phyloP scores from a whole-genome alignment of 2,888 invertebrate species.

The Linnaemya tessellans region DNA sequence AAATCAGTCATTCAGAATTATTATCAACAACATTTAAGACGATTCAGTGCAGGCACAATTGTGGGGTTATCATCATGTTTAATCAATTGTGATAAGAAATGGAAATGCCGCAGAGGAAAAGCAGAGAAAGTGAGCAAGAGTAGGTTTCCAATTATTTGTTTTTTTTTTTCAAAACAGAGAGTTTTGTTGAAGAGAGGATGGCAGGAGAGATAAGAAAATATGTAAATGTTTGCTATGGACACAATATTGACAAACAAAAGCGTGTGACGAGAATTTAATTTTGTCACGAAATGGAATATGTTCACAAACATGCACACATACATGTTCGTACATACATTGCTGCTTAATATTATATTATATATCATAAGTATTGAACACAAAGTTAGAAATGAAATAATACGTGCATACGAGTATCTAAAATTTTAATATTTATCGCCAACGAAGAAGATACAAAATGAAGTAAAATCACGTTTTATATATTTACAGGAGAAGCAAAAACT shows the following conservation, averaged over 20 bases:
- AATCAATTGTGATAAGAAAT: conserved; percentile 44
- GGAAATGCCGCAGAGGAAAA: conserved; percentile 9
- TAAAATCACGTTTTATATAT: no score
- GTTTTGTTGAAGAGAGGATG: not conserved
- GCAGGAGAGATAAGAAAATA: not conserved
- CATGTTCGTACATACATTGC: no score
- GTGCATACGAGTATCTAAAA: no score
- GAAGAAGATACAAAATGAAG: no score
- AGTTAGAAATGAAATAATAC: no score
- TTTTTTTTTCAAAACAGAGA: not conserved
- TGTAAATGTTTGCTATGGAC: not conserved
- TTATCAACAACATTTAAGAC: conserved; percentile 1
- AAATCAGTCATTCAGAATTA: not conserved
- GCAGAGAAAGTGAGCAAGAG: conserved; percentile 3
- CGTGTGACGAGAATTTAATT: conserved; percentile 32
- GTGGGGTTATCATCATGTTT: conserved; percentile 9
- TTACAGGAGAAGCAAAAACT: no score
- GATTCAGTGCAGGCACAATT: not conserved
- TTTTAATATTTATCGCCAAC: no score
- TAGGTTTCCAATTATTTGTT: not conserved
- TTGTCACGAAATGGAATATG: not conserved
- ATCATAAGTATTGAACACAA: no score
- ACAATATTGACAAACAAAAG: conserved; percentile 35
- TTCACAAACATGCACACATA: no score
- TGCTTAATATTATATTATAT: no score